Evolutionary conservation across 2,888 invertebrate species (phyloP).

Genomic region (Lasioglossum morio): DNA sequence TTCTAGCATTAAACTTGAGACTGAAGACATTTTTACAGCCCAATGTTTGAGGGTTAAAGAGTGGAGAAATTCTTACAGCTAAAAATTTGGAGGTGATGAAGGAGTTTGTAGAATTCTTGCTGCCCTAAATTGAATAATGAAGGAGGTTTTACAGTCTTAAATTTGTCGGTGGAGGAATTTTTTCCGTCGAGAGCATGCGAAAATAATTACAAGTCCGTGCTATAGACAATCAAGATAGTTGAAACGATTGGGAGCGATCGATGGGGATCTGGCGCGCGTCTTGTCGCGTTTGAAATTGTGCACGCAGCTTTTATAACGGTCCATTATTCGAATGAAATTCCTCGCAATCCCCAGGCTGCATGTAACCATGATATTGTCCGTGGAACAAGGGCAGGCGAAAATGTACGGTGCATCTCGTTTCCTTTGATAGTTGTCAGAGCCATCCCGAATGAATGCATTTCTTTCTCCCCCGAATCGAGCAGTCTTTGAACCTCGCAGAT

Average conservation of each 20-base stretch:
- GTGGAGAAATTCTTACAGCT: no score
- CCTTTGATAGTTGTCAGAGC: conserved; percentile 13
- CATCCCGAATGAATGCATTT: conserved; percentile 12
- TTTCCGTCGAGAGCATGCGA: neutral
- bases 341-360: neutral
- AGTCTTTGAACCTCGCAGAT: conserved; percentile 20
- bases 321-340: conserved; percentile 10
- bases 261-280: neutral
- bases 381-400: neutral
- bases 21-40: no score
- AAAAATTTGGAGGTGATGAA: no score
- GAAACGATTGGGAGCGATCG: neutral
- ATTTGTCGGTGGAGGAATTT: no score
- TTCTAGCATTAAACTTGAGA: no score
- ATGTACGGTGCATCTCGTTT: conserved; percentile 12
- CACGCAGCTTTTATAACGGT: neutral
- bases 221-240: neutral
- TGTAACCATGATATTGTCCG: conserved; percentile 9
- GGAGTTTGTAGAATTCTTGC: no score
- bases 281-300: neutral
- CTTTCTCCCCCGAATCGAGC: conserved; percentile 13
- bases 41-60: no score
- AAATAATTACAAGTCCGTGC: neutral
- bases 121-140: no score
- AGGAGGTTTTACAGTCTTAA: no score